These are phyloP conservation scores for Cybosia mesomella DNA, from an alignment of 2,888 invertebrate species.

Conservation along the genomic window DNA sequence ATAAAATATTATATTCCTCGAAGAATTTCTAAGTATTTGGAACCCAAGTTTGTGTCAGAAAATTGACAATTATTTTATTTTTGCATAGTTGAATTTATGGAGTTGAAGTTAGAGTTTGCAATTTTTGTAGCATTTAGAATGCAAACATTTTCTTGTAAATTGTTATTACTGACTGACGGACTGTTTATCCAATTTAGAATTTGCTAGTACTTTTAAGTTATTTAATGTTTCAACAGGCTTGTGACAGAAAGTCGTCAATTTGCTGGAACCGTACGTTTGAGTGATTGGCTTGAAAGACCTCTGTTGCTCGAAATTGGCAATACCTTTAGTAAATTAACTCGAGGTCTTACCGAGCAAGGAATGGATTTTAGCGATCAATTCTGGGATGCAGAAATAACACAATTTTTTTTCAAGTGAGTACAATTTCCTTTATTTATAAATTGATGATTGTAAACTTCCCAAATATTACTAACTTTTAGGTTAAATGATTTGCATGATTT, in stretches of 20 bases:
- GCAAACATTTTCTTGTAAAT: too few relatives aligned
- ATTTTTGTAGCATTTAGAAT: too few relatives aligned
- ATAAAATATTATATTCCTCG: too few relatives aligned
- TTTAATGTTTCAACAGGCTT: slow-evolving; percentile 76
- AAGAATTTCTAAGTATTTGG: too few relatives aligned
- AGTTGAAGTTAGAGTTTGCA: too few relatives aligned
- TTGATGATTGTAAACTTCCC: too few relatives aligned
- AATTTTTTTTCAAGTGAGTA: slow-evolving; percentile 78
- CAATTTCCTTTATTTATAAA: background rate
- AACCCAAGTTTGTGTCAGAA: too few relatives aligned
- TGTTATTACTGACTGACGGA: too few relatives aligned
- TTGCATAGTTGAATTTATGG: too few relatives aligned
- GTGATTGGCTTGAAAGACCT: slow-evolving; percentile 91
- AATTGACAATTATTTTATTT: too few relatives aligned
- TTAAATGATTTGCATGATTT: background rate
- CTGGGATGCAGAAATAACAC: slow-evolving; percentile 91
- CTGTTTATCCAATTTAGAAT: background rate
- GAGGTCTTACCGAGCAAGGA: slow-evolving; percentile 92
- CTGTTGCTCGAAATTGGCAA: slow-evolving; percentile 88
- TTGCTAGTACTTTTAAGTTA: too few relatives aligned
- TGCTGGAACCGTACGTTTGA: slow-evolving; percentile 87
- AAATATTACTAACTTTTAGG: background rate
- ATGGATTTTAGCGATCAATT: slow-evolving; percentile 92
- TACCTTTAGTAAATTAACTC: slow-evolving; percentile 90
- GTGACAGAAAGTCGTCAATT: slow-evolving; percentile 86